Evolutionary conservation across 2,113 vertebrate species (phyloP), one percentile per base, ranked within the genome.

Genomic region (Manacus vitellinus): DNA sequence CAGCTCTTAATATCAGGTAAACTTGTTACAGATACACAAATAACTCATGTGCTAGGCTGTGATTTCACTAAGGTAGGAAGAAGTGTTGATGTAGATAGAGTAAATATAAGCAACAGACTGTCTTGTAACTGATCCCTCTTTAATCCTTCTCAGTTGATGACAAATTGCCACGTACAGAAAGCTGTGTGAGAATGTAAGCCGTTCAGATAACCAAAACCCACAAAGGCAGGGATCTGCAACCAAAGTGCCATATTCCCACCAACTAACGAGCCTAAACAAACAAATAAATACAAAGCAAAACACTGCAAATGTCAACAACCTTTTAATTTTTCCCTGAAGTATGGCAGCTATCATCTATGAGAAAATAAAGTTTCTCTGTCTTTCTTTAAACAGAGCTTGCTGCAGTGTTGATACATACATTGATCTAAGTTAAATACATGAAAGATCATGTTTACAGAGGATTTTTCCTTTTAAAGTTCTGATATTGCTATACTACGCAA

Each of bases 1-100:
- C 85, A 79, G 13, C 58, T 65, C 79, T 86, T 95, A 95, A 94
- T 97, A 96, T 95, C 94, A 71, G 94, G 96, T 95, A 97, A 97
- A 96, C 93, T 94, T 96, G 97, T 97, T 97, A 93, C n/a, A 82
- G 65, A 86, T 94, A 95, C 67, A 94, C 89, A 95, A 94, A 97
- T 97, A 93, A 84, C 84, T 97, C 96, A 81, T 83, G 76, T 10
- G 9, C 92, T 77, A 86, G 93, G 86, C 83, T 96, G 65, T 85
- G 76, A 63, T 89, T 97, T 95, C 91, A 83, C 58, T 78, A 52
- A 95, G 61, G 81, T 96, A 67, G 55, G 95, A 97, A 97, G 95
- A 95, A 22, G 39, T 89, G 67, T 95, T 97, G 94, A 95, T 93
- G 86, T 44, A 54, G 77, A 85, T 79, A 80, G 47, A 83, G 62